Evolutionary conservation across 2,797 vertebrate genomes (phyloP), one percentile per base, ranked within the genome.

Genomic region (Gobionotothen gibberifrons): DNA sequence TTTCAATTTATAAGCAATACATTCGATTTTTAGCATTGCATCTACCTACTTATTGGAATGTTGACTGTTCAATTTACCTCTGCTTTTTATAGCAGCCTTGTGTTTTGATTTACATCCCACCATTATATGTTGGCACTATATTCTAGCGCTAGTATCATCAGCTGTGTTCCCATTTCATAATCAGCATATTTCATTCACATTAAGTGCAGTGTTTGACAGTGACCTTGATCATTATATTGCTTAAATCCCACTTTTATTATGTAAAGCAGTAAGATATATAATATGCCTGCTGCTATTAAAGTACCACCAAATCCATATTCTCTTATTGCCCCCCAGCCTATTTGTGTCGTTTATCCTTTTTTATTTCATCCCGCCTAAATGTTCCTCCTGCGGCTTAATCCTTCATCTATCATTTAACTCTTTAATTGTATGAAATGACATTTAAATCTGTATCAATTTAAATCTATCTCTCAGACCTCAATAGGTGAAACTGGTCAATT

Each of bases 21-120:
- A 84, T 86, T 70, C 0, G 62, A 69, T 79, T 85, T 78, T 82
- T 70, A 55, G 61, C 22, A n/a, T 7, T 1, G 6, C 32, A 21
- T 78, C 68, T 78, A 57, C 36, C 21, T 48, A 72, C 81, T 79
- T 75, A 85, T 85, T 85, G 69, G 73, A 76, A 74, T 74, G 78
- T 44, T 0, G 52, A 81, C 66, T 73, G 53, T 54, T 87, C 72
- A 74, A 62, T 83, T 70, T 43, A 78, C 65, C 78, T 83, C 58
- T 71, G 75, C 69, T 83, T 46, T 67, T 66, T 57, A 75, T 57
- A 19, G 13, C 51, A 19, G 21, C 2, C 67, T 17, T 52, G 12
- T 69, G 55, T 66, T 17, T 36, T 79, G 71, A 83, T 13, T 63
- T 78, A 79, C 10, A 0, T 42, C 40, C 43, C 17, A 26, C 7